Base-by-base conservation (phyloP, 2,113 vertebrate species). In the Perca flavescens region DNA sequence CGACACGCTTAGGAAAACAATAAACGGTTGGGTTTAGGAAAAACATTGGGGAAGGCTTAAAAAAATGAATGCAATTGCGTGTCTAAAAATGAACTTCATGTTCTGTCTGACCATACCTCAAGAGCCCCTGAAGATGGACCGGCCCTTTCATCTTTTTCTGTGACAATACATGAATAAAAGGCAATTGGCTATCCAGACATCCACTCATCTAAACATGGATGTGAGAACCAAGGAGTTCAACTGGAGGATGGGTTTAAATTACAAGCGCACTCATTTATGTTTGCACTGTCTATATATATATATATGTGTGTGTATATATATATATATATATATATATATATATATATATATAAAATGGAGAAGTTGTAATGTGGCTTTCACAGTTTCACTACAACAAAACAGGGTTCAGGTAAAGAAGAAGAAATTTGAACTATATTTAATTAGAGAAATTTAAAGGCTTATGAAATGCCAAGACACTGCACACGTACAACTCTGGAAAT, bases 181-280 rank as follows among this genome's bases (percentile, higher is more conserved):
- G 22, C 22, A 28, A 3, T 61, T 21, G 22, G 16, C 36, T 58
- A 13, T 65, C n/a, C 43, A 40, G 28, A 34, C 22, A 28, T 75
- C 34, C 25, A 54, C 15, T 68, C 31, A 14, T 40, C 36, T 54
- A 60, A 5, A 36, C 14, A 13, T 15, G 43, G 21, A 36, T 50
- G 65, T 36, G 28, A 61, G 78, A 65, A 56, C 10, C 8, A 25
- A 53, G 3, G 7, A 65, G 6, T 31, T 65, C 22, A n/a, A 43
- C 6, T 6, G 31, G 3, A 56, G 19, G 25, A 15, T 34, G 47
- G 58, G 43, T 19, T 72, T 66, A 17, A 22, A 67, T 79, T 22
- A 47, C 22, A 72, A 22, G n/a, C 31, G 54, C 63, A 46, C 13
- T 11, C 71, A 58, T 84, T 62, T 47, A 16, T 78, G 75, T 73